These are phyloP conservation scores for Pedionomus torquatus DNA, from an alignment of 2,113 vertebrate genomes.

Conservation along the genomic window DNA sequence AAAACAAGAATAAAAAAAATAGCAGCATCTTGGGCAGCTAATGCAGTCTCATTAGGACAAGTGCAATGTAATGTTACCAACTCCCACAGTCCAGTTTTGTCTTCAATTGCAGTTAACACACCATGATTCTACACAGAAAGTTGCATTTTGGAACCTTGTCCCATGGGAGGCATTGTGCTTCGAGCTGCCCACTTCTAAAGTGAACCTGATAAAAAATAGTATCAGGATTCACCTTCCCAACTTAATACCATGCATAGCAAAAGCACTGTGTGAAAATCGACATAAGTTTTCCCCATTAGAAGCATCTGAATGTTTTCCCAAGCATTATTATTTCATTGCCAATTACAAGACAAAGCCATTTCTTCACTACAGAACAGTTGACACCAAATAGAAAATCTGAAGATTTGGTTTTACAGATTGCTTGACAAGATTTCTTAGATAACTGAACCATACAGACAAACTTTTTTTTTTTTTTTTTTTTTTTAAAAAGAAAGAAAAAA, in stretches of 20 bases:
- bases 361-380: conserved; percentile 74
- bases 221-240: conserved; percentile 70
- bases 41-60: conserved; percentile 82
- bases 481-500: conserved; percentile 37
- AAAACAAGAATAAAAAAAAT: conserved; percentile 75
- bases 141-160: conserved; percentile 74
- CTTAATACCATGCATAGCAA: conserved; percentile 79
- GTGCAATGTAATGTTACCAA: conserved; percentile 46
- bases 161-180: conserved; percentile 76
- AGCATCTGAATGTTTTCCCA: conserved; percentile 76
- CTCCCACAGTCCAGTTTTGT: conserved; percentile 16
- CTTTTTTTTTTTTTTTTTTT: background rate
- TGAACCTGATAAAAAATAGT: conserved; percentile 61
- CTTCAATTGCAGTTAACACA: conserved; percentile 1
- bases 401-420: conserved; percentile 72
- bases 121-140: conserved; percentile 50
- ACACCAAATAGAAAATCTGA: conserved; percentile 73
- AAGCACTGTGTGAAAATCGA: conserved; percentile 78
- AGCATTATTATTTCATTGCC: conserved; percentile 74
- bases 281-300: conserved; percentile 72
- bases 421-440: conserved; percentile 48
- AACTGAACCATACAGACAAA: conserved; percentile 55
- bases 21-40: conserved; percentile 85
- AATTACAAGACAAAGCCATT: conserved; percentile 76
- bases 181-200: conserved; percentile 76